phyloP scores from a whole-genome alignment of 2,113 vertebrate genomes.

The Brachionichthys hirsutus region DNA sequence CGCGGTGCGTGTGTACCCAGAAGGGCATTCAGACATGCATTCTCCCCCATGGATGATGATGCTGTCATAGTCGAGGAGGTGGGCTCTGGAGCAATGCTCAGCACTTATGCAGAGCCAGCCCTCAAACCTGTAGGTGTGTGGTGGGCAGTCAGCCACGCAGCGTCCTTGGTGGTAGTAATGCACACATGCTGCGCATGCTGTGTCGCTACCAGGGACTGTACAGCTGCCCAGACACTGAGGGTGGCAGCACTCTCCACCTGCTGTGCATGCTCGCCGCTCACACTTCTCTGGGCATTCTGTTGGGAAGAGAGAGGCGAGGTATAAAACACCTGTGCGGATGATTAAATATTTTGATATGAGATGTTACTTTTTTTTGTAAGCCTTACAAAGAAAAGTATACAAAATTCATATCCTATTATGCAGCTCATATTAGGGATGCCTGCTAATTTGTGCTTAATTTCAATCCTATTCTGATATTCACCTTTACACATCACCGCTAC shows the following conservation, averaged over 20 bases:
- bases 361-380: not conserved
- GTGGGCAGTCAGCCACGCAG: slow-evolving; percentile 88
- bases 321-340: not conserved
- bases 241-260: slow-evolving; percentile 89
- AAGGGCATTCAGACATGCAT: slow-evolving; percentile 91
- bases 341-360: not conserved
- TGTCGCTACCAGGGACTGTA: slow-evolving; percentile 78
- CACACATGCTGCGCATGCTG: slow-evolving; percentile 87
- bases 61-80: slow-evolving; percentile 77
- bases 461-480: not conserved
- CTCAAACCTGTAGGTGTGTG: slow-evolving; percentile 90
- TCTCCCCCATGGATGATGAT: slow-evolving; percentile 92
- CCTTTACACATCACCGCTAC: too few species aligned
- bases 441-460: not conserved
- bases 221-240: slow-evolving; percentile 95
- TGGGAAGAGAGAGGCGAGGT: slow-evolving; percentile 8
- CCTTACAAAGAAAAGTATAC: too few species aligned
- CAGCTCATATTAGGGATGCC: too few species aligned
- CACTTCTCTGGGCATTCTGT: slow-evolving; percentile 90
- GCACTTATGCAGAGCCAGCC: slow-evolving; percentile 94
- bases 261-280: slow-evolving; percentile 83
- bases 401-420: too few species aligned
- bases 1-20: slow-evolving; percentile 85
- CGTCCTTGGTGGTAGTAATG: slow-evolving; percentile 87
- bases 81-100: slow-evolving; percentile 85